phyloP scores from a whole-genome alignment of 2,888 invertebrate genomes.

The Cryptocephalus moraei region DNA sequence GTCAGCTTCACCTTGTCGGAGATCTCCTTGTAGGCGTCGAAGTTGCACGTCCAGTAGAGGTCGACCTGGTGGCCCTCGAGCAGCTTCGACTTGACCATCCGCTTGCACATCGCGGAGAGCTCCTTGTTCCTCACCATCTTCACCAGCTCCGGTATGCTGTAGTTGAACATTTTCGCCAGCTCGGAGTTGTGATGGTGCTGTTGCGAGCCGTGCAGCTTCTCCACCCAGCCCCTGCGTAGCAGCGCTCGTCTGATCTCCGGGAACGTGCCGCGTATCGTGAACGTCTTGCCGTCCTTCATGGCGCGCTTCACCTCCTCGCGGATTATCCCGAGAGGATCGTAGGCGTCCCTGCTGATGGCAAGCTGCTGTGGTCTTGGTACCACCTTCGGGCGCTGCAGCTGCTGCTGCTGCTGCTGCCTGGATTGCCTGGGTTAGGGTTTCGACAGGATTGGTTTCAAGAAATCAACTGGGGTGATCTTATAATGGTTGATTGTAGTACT shows the following conservation, averaged over 20 bases:
- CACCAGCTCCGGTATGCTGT: constrained; percentile 25
- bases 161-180: constrained; percentile 18
- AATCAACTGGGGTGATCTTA: too few species aligned
- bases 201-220: constrained; percentile 46
- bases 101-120: constrained; percentile 23
- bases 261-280: constrained; percentile 45
- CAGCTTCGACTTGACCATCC: constrained; percentile 47
- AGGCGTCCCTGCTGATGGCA: constrained; percentile 5
- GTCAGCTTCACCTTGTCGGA: constrained; percentile 30
- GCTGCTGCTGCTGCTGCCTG: too few species aligned
- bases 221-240: constrained; percentile 60
- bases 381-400: background rate
- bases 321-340: constrained; percentile 22
- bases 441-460: too few species aligned
- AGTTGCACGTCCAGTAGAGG: constrained; percentile 57
- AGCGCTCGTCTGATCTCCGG: constrained; percentile 48
- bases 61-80: constrained; percentile 53
- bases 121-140: constrained; percentile 26
- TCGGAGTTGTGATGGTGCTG: constrained; percentile 23
- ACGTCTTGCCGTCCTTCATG: constrained; percentile 44
- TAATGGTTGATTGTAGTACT: too few species aligned
- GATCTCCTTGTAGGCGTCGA: constrained; percentile 28
- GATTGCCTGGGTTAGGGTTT: too few species aligned
- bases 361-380: background rate
- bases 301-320: constrained; percentile 42